A percentile compares a stretch with the other conserved stretches of the same genome.
phyloP scores from a whole-genome alignment of 2,797 vertebrate species.

The Zalophus californianus region DNA sequence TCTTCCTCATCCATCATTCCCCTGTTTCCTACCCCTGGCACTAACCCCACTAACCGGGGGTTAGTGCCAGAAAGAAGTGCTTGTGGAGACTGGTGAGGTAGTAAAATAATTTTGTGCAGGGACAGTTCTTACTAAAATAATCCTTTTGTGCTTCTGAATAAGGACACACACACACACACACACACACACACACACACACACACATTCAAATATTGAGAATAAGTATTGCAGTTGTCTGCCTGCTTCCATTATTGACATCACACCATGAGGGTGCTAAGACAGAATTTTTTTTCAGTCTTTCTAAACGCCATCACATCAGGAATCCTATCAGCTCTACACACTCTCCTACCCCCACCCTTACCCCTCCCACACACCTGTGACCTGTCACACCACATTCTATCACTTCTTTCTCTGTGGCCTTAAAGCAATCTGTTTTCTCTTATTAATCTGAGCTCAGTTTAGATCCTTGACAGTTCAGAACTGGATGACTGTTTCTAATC shows the following conservation, averaged over 20 bases:
- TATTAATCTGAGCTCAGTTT: conserved; percentile 38
- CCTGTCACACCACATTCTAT: conserved; percentile 14
- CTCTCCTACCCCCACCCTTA: background rate
- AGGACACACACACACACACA: background rate
- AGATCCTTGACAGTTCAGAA: background rate
- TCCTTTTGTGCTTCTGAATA: background rate
- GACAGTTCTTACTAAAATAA: conserved; percentile 34
- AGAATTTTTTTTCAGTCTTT: conserved; percentile 32
- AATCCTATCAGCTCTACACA: background rate
- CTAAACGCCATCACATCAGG: conserved; percentile 9
- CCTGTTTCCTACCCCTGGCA: background rate
- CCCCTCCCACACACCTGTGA: background rate
- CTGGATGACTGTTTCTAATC: background rate
- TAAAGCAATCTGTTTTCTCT: conserved; percentile 32
- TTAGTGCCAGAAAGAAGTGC: background rate
- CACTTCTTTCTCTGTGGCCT: conserved; percentile 23
- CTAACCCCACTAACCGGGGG: background rate
- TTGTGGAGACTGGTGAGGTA: background rate
- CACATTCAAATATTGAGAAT: conserved; percentile 31
- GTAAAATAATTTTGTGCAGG: background rate
- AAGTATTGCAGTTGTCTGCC: conserved; percentile 2
- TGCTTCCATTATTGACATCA: conserved; percentile 21
- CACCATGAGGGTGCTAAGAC: conserved; percentile 26
- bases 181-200: background rate
- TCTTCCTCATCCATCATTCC: conserved; percentile 5